Evolutionary conservation across 2,888 invertebrate genomes (phyloP).

Genomic region (Mactromeris polynyma): DNA sequence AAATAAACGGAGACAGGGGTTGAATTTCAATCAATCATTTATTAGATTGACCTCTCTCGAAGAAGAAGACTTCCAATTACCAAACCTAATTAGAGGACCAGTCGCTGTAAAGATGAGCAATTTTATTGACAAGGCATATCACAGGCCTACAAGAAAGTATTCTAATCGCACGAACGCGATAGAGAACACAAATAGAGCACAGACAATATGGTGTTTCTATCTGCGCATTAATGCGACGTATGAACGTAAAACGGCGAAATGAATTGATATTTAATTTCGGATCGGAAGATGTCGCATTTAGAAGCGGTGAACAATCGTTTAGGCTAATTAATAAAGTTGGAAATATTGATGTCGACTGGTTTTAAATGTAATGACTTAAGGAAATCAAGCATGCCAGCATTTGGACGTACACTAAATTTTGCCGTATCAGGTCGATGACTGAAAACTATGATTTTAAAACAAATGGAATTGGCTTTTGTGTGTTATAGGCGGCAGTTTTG

Average conservation of each 20-base stretch:
- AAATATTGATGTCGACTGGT: background rate
- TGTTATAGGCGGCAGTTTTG: background rate
- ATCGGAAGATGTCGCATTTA: background rate
- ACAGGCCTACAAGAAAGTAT: conserved; percentile 27
- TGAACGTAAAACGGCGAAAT: conserved; percentile 16
- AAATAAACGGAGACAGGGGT: background rate
- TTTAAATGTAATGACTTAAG: background rate
- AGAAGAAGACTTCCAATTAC: conserved; percentile 25
- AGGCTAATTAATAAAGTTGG: conserved; percentile 7
- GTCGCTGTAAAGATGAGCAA: conserved; percentile 21
- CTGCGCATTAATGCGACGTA: conserved; percentile 36
- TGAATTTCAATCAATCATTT: conserved; percentile 28
- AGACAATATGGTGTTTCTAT: conserved; percentile 33
- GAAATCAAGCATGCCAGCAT: background rate
- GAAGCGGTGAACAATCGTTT: conserved; percentile 13
- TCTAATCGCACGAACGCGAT: background rate
- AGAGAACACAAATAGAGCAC: background rate
- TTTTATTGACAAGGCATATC: conserved; percentile 29
- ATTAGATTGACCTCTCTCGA: conserved; percentile 32
- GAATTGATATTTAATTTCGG: conserved; percentile 40
- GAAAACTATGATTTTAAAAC: background rate
- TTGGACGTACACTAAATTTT: background rate
- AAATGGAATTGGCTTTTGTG: background rate
- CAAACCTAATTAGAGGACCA: conserved; percentile 31
- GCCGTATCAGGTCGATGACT: background rate